These are phyloP conservation scores for Chlamydotis undulata DNA, from an alignment of 2,113 vertebrate species.

Conservation along the genomic window DNA sequence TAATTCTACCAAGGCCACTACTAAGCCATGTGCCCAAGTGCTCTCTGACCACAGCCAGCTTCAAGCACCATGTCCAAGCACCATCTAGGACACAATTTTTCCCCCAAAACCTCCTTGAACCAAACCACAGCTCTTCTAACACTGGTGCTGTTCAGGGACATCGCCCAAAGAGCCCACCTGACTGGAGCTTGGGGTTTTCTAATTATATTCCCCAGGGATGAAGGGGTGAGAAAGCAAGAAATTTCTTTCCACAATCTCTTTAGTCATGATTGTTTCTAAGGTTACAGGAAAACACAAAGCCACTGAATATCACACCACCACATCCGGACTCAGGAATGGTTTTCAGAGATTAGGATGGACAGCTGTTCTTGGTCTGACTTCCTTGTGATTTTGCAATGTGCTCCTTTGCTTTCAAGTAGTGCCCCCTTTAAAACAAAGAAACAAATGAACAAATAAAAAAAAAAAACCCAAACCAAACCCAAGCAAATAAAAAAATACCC, in stretches of 20 bases:
- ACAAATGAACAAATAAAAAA: not conserved
- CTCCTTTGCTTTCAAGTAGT: not conserved
- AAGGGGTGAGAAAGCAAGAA: not conserved
- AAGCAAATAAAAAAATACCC: not conserved
- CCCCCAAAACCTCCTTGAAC: not conserved
- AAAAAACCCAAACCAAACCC: too few species aligned
- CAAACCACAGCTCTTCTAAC: not conserved
- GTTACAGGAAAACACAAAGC: not conserved
- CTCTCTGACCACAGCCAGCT: not conserved
- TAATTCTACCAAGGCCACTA: too few species aligned
- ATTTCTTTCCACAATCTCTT: not conserved
- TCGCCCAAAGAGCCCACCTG: not conserved
- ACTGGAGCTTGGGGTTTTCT: not conserved
- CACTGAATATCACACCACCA: not conserved
- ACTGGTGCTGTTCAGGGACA: accelerated
- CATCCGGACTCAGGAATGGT: not conserved
- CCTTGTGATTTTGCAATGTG: not conserved
- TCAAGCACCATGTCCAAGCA: not conserved
- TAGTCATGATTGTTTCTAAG: not conserved
- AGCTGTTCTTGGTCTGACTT: not conserved
- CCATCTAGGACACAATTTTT: too few species aligned
- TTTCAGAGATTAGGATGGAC: not conserved
- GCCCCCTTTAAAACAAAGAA: not conserved
- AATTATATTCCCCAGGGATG: not conserved
- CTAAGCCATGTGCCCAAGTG: too few species aligned